These are phyloP conservation scores for Bradypodion ventrale DNA, from an alignment of 2,797 vertebrate species.

Conservation along the genomic window DNA sequence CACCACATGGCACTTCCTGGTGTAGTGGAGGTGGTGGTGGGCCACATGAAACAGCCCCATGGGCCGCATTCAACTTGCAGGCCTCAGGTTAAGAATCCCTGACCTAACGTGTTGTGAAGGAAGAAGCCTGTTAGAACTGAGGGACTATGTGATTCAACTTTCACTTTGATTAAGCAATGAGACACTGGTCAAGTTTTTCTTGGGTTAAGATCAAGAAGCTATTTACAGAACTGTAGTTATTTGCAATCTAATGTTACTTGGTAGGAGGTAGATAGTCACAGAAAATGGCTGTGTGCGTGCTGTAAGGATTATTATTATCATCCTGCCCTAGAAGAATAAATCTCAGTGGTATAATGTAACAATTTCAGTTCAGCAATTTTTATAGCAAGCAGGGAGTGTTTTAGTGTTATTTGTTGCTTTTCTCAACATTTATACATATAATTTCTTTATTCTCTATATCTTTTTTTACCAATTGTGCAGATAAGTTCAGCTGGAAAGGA, in stretches of 20 bases:
- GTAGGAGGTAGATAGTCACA: neutral
- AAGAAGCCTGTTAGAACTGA: too few relatives aligned
- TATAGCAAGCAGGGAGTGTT: neutral
- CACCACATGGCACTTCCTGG: too few relatives aligned
- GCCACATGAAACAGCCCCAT: too few relatives aligned
- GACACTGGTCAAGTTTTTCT: too few relatives aligned
- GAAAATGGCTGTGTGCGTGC: neutral
- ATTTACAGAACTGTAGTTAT: too few relatives aligned
- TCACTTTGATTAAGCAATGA: too few relatives aligned
- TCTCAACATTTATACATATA: neutral
- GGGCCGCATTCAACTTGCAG: too few relatives aligned
- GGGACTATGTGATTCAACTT: too few relatives aligned
- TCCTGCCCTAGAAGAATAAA: neutral
- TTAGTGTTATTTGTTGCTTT: neutral
- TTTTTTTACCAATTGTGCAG: slow-evolving; percentile 67
- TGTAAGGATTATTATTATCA: neutral
- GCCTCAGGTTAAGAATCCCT: too few relatives aligned
- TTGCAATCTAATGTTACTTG: neutral
- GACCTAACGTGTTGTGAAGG: too few relatives aligned
- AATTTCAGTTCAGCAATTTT: neutral
- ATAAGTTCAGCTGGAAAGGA: slow-evolving; percentile 97
- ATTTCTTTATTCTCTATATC: neutral
- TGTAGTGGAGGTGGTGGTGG: too few relatives aligned
- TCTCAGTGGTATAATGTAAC: neutral
- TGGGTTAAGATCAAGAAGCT: too few relatives aligned